A percentile compares a stretch with the other conserved stretches of the same genome.
These are phyloP conservation scores for Zaprionus gabonicus DNA, from an alignment of 1,140 invertebrate genomes.

Conservation along the genomic window DNA sequence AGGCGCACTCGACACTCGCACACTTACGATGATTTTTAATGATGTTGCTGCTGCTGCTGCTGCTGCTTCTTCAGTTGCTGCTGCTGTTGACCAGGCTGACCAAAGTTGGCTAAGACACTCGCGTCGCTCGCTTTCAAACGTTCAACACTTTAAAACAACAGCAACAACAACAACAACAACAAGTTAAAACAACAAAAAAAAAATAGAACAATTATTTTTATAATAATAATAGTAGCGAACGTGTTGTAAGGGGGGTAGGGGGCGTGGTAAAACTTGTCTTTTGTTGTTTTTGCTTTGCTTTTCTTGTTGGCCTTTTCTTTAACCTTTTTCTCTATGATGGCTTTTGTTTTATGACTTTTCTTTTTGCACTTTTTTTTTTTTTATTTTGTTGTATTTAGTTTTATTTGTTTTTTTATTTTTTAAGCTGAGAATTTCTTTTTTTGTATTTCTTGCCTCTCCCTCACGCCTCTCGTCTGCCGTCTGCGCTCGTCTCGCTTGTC, in stretches of 20 bases:
- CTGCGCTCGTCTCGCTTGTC: conserved; percentile 14
- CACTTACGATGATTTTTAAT: conserved; percentile 13
- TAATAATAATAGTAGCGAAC: conserved; percentile 12
- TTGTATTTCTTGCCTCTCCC: conserved; percentile 31
- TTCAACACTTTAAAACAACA: conserved; percentile 65
- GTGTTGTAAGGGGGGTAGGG: neutral
- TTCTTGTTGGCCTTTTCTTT: conserved; percentile 56
- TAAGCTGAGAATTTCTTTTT: conserved; percentile 37
- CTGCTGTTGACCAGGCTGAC: conserved; percentile 36
- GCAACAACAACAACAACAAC: conserved; percentile 66
- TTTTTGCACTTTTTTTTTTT: conserved; percentile 33
- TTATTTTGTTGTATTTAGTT: conserved; percentile 2
- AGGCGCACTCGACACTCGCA: neutral
- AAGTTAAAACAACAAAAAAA: conserved; percentile 57
- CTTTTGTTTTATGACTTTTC: conserved; percentile 31
- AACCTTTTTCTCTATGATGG: conserved; percentile 41
- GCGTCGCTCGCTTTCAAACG: conserved; percentile 41
- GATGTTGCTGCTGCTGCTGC: conserved; percentile 11
- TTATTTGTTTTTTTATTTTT: conserved; percentile 32
- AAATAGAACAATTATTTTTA: conserved; percentile 15
- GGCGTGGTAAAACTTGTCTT: conserved; percentile 19
- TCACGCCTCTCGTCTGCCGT: conserved; percentile 11
- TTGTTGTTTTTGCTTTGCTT: conserved; percentile 15
- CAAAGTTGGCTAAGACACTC: conserved; percentile 70
- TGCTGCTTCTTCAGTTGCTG: conserved; percentile 27